Base-by-base conservation (phyloP, 2,113 vertebrate species). In the Beaufortia kweichowensis region DNA sequence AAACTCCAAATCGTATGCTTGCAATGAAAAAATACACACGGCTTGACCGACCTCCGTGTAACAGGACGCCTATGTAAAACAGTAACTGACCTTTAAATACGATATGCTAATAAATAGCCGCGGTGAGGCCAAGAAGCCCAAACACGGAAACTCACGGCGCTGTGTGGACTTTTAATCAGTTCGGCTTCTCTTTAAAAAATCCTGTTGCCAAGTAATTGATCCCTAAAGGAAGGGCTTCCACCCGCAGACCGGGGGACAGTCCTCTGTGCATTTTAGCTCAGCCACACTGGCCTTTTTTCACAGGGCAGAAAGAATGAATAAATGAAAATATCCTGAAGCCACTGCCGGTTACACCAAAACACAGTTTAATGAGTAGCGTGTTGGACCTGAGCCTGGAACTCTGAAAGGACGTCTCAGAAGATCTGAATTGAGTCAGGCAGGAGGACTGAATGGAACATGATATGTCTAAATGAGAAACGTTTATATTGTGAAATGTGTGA, bases 31-130 rank as follows among this genome's bases (percentile, higher is more conserved):
- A 90, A 90, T 89, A 79, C 84, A 57, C 48, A 53, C 12, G 26
- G 48, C 39, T 75, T 83, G 9, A 43, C 71, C 83, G 84, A 87
- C 88, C 88, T 87, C 23, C 77, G 82, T 91, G 74, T 86, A 85
- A 88, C 85, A 77, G 79, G 87, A 84, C 80, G 85, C 75, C 82
- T 76, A 75, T 86, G 89, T 86, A 84, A 87, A 91, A 91, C 88
- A 89, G 85, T 87, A 82, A 82, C 80, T 91, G 90, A 91, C 88
- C 88, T 93, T 92, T 92, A 90, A 90, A 91, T 84, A 91, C 86
- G 88, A 91, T 91, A 91, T 91, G 89, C 87, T 92, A 91, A 90
- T 92, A 92, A 91, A 90, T 89, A 91, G 89, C 90, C 23, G 83
- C 71, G 86, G 85, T 82, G 55, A 89, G 84, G 87, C 84, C 77